Percentiles rank a stretch among this genome's conserved stretches.
Evolutionary conservation across 2,888 invertebrate species (phyloP).

Genomic region (Antitype chi): DNA sequence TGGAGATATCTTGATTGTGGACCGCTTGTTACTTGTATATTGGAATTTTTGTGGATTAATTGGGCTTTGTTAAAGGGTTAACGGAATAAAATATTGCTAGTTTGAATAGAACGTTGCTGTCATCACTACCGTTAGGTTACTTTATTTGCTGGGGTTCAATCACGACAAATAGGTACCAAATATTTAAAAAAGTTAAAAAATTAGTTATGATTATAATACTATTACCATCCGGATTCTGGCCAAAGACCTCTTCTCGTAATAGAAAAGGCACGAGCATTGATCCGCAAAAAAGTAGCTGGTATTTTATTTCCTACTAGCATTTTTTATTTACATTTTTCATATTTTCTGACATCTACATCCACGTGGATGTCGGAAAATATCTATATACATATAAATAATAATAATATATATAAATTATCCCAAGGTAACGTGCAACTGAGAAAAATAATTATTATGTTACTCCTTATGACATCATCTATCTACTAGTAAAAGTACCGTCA

Average conservation of each 20-base stretch:
- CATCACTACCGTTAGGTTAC: constrained; percentile 8
- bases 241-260: neutral
- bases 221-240: neutral
- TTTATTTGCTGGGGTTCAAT: neutral
- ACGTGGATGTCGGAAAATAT: too few species aligned
- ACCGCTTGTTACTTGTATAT: constrained; percentile 34
- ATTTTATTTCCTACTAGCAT: neutral
- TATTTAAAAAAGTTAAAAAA: too few species aligned
- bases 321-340: too few species aligned
- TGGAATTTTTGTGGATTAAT: constrained; percentile 35
- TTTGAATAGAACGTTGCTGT: constrained; percentile 1
- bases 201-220: too few species aligned
- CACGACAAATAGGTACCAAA: neutral
- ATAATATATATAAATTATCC: too few species aligned
- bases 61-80: constrained; percentile 25
- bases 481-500: too few species aligned
- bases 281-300: neutral
- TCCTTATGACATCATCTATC: too few species aligned
- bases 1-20: constrained; percentile 41
- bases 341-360: too few species aligned
- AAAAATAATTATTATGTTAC: too few species aligned
- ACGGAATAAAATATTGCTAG: constrained; percentile 9
- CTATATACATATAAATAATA: too few species aligned
- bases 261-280: neutral
- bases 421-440: too few species aligned